Percentiles rank a stretch among this genome's conserved stretches.
Conservation (phyloP, 2,113 vertebrate genomes). For the Odobenus rosmarus region DNA sequence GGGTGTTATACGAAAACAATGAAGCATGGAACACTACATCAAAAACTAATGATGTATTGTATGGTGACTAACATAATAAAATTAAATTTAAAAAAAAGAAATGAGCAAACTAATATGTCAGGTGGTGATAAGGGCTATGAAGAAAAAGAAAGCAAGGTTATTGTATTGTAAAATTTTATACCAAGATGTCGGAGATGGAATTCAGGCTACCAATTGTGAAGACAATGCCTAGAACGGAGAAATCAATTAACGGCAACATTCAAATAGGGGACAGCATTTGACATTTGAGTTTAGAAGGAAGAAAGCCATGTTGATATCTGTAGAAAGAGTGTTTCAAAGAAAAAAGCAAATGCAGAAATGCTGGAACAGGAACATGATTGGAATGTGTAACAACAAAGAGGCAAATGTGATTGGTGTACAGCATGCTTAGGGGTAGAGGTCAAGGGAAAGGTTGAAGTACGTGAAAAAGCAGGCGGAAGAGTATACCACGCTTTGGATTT, state of each 20-base stretch:
- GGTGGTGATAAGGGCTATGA: not conserved
- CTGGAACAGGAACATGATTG: not conserved
- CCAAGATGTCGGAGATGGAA: no score
- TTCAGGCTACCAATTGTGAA: no score
- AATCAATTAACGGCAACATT: no score
- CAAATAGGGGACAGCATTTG: not conserved
- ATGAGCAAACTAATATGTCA: not conserved
- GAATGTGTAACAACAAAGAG: not conserved
- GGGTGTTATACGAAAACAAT: no score
- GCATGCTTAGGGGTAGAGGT: not conserved
- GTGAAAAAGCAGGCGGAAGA: not conserved
- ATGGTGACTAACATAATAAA: no score
- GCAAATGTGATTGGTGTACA: not conserved
- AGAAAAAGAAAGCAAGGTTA: not conserved
- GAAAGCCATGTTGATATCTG: not conserved
- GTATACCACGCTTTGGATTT: not conserved
- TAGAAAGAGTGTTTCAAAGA: not conserved
- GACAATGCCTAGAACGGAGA: no score
- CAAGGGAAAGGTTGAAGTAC: not conserved
- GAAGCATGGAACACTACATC: no score
- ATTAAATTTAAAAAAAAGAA: no score
- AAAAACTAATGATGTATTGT: no score
- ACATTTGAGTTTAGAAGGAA: not conserved
- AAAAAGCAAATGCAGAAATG: not conserved
- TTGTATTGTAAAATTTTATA: not conserved